Base-by-base conservation (phyloP, 2,888 invertebrate genomes). In the Chromoteleia sp. region DNA sequence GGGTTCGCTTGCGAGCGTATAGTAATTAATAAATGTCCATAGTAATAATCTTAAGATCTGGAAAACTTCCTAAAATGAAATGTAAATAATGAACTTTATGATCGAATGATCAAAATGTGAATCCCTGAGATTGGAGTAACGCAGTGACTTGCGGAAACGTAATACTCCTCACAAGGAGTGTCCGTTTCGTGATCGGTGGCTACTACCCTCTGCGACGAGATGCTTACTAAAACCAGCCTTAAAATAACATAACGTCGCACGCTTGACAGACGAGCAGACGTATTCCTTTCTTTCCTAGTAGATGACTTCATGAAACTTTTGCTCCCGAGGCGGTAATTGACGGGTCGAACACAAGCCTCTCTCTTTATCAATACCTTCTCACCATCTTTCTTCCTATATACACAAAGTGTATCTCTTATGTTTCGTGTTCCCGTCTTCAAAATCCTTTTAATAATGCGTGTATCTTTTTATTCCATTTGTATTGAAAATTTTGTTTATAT, bases 291-390 rank as follows among this genome's bases (percentile, higher is more conserved):
- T 88, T 88, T 88, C 88, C 86, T 73, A 85, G 87, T 87, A 88
- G 88, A 90, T 90, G 89, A 90, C 89, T 90, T 87, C 87, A 89
- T 90, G 84, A 89, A 89, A 89, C 85, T 87, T 83, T 73, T 84
- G 82, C 82, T 85, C 84, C 85, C 82, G 68, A 78, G 84, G 19
- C 61, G 33, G 73, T 79, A 81, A 85, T 87, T 84, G 83, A 84
- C 85, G 84, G 86, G 85, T 80, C 84, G 85, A 85, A 85, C 85
- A 81, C 83, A 84, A 85, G 83, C 82, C 73, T 77, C 78, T 71
- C 59, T 59, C 71, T 76, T 76, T 71, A 67, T 68, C 59, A 61
- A 52, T 76, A 45, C 33, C 52, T 65, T 29, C 50, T 52, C 58
- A 14, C 56, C 52, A 29, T 78, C 58, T 67, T 21, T 73, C 41